Evolutionary conservation across 2,888 invertebrate species (phyloP), one percentile per base, ranked within the genome.

Genomic region (Dicroscelio sp.): DNA sequence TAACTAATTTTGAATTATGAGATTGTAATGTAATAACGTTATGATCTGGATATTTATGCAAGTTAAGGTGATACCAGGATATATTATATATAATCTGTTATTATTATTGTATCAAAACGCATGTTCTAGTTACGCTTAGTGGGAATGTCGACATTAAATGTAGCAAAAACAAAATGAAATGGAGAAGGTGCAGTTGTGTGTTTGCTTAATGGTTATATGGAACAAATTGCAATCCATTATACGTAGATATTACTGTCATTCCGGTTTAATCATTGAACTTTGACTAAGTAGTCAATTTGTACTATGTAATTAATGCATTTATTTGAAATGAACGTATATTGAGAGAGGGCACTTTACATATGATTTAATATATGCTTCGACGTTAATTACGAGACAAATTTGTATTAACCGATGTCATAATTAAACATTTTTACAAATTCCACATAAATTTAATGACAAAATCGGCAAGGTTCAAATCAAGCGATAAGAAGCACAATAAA

Each of bases 281-380:
- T 60, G 63, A 86, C 30, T 35, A 48, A 71, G 43, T 33, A 79
- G 52, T 86, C 63, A 80, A 73, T 86, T 86, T 73, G 55, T 80
- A 80, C 79, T 73, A 65, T 71, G 63, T 38, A 80, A 86, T 80
- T 35, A 86, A 86, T 79, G 55, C 23, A 71, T 78, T 85, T 67
- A 86, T 79, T 63, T 20, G 31, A 86, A 86, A 86, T 71, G 35
- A 86, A 60, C 52, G 31, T 78, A 27, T 20, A 60, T 52, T 69
- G 69, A 65, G 52, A 43, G 35, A 48, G 31, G 75, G 43, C 52
- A 63, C 63, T 71, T 79, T 79, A 78, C 38, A 67, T 33, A 55
- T 67, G 25, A 69, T 69, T 86, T 69, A 78, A 69, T 60, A 27
- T 8, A 58, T 31, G 27, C 25, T 10, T 55, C 30, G 33, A 48